Evolutionary conservation across 2,888 invertebrate genomes (phyloP).

Genomic region (Coelopa pilipes): DNA sequence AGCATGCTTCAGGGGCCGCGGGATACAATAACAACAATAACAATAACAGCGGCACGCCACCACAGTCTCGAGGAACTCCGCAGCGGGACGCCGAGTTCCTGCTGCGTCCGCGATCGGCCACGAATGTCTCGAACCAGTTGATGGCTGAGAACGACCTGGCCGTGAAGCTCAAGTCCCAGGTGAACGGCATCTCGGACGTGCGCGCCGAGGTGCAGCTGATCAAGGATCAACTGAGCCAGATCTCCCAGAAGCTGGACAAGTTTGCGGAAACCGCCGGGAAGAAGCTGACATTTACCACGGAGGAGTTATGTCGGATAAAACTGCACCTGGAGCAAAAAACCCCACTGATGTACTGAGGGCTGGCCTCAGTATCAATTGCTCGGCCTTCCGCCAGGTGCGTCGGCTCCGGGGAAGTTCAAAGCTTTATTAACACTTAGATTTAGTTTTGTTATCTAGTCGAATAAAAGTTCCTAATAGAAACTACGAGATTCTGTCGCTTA

Average conservation of each 20-base stretch:
- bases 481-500: not conserved
- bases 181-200: constrained; percentile 53
- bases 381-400: not conserved
- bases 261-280: constrained; percentile 56
- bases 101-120: constrained; percentile 60
- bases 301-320: constrained; percentile 59
- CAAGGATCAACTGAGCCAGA: constrained; percentile 54
- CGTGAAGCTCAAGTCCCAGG: constrained; percentile 53
- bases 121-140: constrained; percentile 59
- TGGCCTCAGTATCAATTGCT: not conserved
- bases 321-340: constrained; percentile 53
- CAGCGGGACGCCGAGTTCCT: constrained; percentile 51
- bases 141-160: constrained; percentile 50
- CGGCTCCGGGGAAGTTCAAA: not conserved
- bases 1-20: constrained; percentile 38
- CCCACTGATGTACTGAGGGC: constrained; percentile 36
- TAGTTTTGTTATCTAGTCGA: constrained; percentile 7
- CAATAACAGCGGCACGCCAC: constrained; percentile 26
- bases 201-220: constrained; percentile 55
- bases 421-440: constrained; percentile 21
- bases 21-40: constrained; percentile 33
- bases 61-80: constrained; percentile 27
- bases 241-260: constrained; percentile 58
- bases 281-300: constrained; percentile 57
- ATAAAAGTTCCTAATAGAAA: not conserved